These are phyloP conservation scores for Alloscopus bannaensis DNA, from an alignment of 2,888 invertebrate species.

Conservation along the genomic window DNA sequence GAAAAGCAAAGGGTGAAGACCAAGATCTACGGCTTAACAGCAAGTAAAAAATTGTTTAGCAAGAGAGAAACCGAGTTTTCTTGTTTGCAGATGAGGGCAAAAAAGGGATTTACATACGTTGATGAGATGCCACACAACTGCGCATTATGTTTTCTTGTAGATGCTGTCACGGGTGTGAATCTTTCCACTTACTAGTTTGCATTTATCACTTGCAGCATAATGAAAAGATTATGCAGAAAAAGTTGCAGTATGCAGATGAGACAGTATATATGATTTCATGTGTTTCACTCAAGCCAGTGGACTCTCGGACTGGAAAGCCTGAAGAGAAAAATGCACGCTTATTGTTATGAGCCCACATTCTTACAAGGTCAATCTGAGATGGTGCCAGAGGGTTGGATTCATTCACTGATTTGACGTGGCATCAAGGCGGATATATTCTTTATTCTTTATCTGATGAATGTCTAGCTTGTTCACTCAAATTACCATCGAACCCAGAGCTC, in stretches of 20 bases:
- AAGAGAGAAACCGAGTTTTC: neutral
- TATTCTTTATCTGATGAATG: too few species aligned
- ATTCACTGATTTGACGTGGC: too few species aligned
- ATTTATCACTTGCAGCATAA: neutral
- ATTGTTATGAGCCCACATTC: neutral
- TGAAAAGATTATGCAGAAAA: neutral
- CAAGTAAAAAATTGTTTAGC: neutral
- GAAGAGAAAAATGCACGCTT: neutral
- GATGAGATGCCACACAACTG: too few species aligned
- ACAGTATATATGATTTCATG: neutral
- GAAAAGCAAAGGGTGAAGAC: too few species aligned
- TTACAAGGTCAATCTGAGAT: too few species aligned
- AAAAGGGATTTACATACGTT: neutral
- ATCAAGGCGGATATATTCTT: too few species aligned
- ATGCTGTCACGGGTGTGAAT: conserved; percentile 14
- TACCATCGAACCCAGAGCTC: too few species aligned
- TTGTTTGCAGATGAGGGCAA: neutral
- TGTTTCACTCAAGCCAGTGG: neutral
- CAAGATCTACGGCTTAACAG: too few species aligned
- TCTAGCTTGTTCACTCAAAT: too few species aligned
- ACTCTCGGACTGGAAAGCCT: neutral
- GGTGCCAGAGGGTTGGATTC: too few species aligned
- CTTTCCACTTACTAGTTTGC: conserved; percentile 15
- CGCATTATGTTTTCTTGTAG: neutral
- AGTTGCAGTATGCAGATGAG: too few species aligned